Percentiles rank a stretch among this genome's conserved stretches.
These are phyloP conservation scores for Leucosticte australis DNA, from an alignment of 2,113 vertebrate genomes.

Conservation along the genomic window DNA sequence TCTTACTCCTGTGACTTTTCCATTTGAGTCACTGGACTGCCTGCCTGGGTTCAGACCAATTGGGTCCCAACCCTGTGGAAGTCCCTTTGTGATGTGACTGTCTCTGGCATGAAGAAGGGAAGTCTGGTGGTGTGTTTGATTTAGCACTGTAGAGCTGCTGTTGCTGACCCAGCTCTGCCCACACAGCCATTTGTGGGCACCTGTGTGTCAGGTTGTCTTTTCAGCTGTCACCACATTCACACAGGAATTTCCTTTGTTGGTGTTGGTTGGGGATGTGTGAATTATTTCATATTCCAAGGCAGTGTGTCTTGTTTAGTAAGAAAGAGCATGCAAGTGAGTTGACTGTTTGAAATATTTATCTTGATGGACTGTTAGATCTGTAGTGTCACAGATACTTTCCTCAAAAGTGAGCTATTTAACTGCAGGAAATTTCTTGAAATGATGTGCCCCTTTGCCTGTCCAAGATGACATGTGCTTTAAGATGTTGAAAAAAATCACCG, in stretches of 20 bases:
- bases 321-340: accelerated
- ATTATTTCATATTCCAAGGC: not conserved
- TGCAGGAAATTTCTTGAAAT: not conserved
- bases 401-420: not conserved
- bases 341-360: not conserved
- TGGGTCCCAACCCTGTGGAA: accelerated
- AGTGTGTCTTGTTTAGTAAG: not conserved
- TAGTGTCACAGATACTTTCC: not conserved
- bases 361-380: not conserved
- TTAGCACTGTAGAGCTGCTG: not conserved
- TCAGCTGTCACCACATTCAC: accelerated
- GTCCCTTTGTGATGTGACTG: not conserved
- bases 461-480: not conserved
- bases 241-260: not conserved
- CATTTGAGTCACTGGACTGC: not conserved
- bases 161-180: not conserved
- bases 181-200: not conserved
- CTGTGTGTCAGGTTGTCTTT: not conserved
- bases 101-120: not conserved
- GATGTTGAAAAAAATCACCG: not conserved
- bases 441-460: not conserved
- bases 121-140: not conserved
- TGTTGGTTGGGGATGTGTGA: not conserved
- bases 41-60: not conserved
- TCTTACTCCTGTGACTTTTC: not conserved